Evolutionary conservation across 2,113 vertebrate species (phyloP).

Genomic region (Accipiter virgatus): DNA sequence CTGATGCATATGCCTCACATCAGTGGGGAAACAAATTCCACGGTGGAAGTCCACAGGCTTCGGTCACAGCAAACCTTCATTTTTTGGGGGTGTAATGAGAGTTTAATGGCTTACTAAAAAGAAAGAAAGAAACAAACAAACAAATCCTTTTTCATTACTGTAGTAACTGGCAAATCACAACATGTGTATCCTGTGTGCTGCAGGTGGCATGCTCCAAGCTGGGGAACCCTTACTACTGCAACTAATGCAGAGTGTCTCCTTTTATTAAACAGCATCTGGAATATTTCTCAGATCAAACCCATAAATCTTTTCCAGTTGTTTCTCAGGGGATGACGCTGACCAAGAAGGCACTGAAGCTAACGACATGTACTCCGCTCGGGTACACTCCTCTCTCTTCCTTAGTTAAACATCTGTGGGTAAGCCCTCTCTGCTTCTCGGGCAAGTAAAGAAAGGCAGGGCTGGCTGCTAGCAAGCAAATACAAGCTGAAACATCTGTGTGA

Average conservation of each 20-base stretch:
- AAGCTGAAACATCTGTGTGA: slow-evolving; percentile 72
- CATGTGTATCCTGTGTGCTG: background rate
- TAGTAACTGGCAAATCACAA: background rate
- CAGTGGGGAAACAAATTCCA: background rate
- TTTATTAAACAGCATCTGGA: background rate
- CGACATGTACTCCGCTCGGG: slow-evolving; percentile 7
- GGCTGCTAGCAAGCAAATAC: slow-evolving; percentile 58
- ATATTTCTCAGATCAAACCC: background rate
- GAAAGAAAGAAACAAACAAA: background rate
- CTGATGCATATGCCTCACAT: background rate
- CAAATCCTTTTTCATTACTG: background rate
- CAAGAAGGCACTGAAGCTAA: background rate
- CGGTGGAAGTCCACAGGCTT: background rate
- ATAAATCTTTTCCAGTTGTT: background rate
- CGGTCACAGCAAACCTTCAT: background rate
- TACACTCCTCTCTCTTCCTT: background rate
- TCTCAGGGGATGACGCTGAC: background rate
- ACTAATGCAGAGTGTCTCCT: background rate
- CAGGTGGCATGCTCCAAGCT: background rate
- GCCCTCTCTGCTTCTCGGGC: background rate
- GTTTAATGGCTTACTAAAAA: background rate
- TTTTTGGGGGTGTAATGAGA: background rate
- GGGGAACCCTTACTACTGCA: background rate
- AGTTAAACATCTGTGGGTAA: slow-evolving; percentile 56
- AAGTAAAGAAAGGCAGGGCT: background rate